Evolutionary conservation across 2,888 invertebrate species (phyloP), one percentile per base, ranked within the genome.

Genomic region (Latheticus oryzae): DNA sequence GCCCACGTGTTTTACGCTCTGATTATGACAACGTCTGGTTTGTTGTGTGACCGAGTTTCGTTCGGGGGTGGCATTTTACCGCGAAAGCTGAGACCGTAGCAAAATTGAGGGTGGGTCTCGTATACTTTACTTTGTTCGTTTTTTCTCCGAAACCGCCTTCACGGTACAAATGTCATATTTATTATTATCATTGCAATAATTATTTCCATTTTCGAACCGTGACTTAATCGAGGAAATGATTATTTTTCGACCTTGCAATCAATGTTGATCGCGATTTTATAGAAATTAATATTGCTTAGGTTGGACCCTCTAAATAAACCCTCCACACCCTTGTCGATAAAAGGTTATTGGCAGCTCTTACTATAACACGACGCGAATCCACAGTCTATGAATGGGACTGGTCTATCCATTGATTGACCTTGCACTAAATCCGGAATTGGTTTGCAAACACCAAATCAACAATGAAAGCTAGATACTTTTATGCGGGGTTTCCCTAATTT

Each of bases 291-390:
- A 42, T 40, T 9, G 19, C 26, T 12, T 4, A 21, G 51, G 38
- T 23, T 53, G 53, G 35, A 42, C 33, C 37, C 24, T 11, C 30
- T 54, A 48, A 48, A 40, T 53, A 53, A 58, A 58, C 40, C 19
- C 37, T 54, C 48, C 58, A 42, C 58, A 58, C 56, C 57, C 53
- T 51, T 19, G 23, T n/a, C 9, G 58, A 58, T 58, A 66, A 67
- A 65, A 66, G 65, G 67, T 67, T 69, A 68, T 67, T 66, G 69
- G 64, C 63, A 66, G 65, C 15, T 65, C 61, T 67, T 65, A 63
- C 64, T 64, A 58, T 62, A 43, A 43, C 55, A 50, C 45, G 58
- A 54, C 63, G 55, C 56, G 64, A 60, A 65, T 62, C 60, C 58
- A 32, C 9, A 7, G 52, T 55, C 28, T 54, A 52, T 58, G 61